Percentiles rank a stretch among this genome's conserved stretches.
Conservation (phyloP, 2,888 invertebrate species). For the Mythimna pallens region DNA sequence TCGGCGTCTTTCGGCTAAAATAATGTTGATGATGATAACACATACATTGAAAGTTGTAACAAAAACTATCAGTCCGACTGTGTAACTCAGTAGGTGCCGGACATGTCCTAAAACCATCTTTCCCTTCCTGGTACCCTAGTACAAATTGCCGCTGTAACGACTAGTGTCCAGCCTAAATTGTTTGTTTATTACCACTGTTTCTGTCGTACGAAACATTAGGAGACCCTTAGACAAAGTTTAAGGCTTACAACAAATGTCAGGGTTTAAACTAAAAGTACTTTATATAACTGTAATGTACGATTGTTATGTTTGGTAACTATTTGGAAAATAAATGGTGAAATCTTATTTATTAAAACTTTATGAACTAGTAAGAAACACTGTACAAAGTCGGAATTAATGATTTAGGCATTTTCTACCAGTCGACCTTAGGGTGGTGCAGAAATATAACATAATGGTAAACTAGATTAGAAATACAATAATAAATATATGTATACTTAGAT, state of each 20-base stretch:
- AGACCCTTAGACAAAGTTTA: constrained; percentile 15
- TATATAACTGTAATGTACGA: neutral
- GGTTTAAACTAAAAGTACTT: neutral
- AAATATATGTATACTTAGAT: no score
- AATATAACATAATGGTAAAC: no score
- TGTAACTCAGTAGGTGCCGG: neutral
- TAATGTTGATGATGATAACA: no score
- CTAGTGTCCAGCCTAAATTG: constrained; percentile 36
- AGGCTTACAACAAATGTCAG: constrained; percentile 22
- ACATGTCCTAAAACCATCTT: constrained; percentile 20
- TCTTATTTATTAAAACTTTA: no score
- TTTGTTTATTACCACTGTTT: constrained; percentile 38
- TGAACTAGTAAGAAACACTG: no score
- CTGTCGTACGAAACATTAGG: constrained; percentile 22
- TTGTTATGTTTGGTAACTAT: neutral
- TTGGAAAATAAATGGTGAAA: neutral
- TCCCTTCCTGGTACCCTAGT: constrained; percentile 21
- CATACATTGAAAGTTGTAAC: no score
- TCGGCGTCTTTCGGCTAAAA: no score
- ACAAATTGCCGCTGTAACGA: constrained; percentile 48
- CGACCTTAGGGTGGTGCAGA: no score
- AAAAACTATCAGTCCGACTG: neutral
- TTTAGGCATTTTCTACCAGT: no score
- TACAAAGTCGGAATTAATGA: no score
- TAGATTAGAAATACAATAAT: no score